phyloP scores from a whole-genome alignment of 2,888 invertebrate species.

The Pterostichus madidus region DNA sequence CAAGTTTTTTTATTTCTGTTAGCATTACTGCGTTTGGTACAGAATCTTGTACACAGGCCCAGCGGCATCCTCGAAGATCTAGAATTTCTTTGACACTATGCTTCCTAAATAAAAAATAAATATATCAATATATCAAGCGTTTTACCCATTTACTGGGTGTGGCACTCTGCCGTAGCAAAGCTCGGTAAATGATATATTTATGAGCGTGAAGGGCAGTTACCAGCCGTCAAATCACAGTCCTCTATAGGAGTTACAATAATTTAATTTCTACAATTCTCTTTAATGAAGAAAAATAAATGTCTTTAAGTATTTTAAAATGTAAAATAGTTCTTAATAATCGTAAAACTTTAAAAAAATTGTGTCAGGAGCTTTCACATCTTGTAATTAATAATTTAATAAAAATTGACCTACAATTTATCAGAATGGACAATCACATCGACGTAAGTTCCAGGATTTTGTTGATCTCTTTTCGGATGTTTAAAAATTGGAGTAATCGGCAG shows the following conservation, averaged over 20 bases:
- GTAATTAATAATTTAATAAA: slow-evolving; percentile 12
- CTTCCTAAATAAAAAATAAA: too few species aligned
- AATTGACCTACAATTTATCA: slow-evolving; percentile 79
- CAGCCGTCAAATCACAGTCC: too few species aligned
- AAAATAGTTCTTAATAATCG: too few species aligned
- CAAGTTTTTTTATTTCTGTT: slow-evolving; percentile 79
- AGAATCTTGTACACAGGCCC: slow-evolving; percentile 80
- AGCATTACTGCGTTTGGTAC: slow-evolving; percentile 80
- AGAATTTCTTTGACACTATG: slow-evolving; percentile 80
- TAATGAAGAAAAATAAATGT: too few species aligned
- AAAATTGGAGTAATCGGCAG: slow-evolving; percentile 82
- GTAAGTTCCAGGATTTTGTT: slow-evolving; percentile 80
- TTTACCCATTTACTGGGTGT: too few species aligned
- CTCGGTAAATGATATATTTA: too few species aligned
- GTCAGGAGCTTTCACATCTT: not conserved
- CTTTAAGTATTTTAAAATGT: too few species aligned
- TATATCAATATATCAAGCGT: too few species aligned
- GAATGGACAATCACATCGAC: slow-evolving; percentile 82
- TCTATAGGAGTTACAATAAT: too few species aligned
- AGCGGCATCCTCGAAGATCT: slow-evolving; percentile 80
- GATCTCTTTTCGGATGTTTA: slow-evolving; percentile 79
- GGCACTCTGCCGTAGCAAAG: too few species aligned
- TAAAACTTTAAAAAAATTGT: too few species aligned
- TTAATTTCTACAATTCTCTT: not conserved
- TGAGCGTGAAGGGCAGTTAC: too few species aligned